Conservation (phyloP, 1,140 invertebrate genomes). For the Leguminivora glycinivorella region DNA sequence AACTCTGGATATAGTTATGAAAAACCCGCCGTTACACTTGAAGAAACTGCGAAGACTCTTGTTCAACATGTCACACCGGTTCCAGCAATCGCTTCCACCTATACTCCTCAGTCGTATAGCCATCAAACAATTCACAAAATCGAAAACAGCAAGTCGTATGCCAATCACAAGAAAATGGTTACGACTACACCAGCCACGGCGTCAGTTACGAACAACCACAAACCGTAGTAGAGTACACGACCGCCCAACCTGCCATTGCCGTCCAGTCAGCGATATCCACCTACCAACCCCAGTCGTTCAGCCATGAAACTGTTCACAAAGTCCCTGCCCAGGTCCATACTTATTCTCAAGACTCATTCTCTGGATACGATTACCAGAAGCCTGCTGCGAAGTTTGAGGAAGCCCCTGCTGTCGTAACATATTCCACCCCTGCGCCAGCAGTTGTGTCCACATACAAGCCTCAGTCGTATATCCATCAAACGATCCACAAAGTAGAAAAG, state of each 20-base stretch:
- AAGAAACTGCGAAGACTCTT: slow-evolving; percentile 38
- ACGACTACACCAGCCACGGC: background rate
- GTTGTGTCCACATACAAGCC: slow-evolving; percentile 46
- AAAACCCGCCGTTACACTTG: slow-evolving; percentile 43
- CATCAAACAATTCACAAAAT: slow-evolving; percentile 51
- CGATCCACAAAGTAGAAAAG: slow-evolving; percentile 51
- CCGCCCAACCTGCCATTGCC: slow-evolving; percentile 20
- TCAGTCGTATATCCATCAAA: slow-evolving; percentile 56
- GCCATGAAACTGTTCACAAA: slow-evolving; percentile 27
- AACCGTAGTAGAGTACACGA: slow-evolving; percentile 7
- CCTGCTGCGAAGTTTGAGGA: slow-evolving; percentile 37
- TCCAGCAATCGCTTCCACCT: slow-evolving; percentile 41
- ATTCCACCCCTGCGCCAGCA: slow-evolving; percentile 43
- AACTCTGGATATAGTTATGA: slow-evolving; percentile 48
- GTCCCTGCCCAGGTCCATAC: slow-evolving; percentile 11
- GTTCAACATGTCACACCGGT: slow-evolving; percentile 39
- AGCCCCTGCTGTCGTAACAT: slow-evolving; percentile 27
- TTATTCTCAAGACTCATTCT: slow-evolving; percentile 17
- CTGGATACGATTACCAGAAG: slow-evolving; percentile 40
- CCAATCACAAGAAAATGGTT: background rate
- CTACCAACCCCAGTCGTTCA: slow-evolving; percentile 29
- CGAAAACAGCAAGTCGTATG: slow-evolving; percentile 31
- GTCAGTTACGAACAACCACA: slow-evolving; percentile 17
- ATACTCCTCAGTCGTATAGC: slow-evolving; percentile 46
- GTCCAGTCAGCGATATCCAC: slow-evolving; percentile 22